Evolutionary conservation across 92 coral and sea anemone genomes (phyloP), one percentile per base, ranked within the genome.

Genomic region (Diadumene lineata): DNA sequence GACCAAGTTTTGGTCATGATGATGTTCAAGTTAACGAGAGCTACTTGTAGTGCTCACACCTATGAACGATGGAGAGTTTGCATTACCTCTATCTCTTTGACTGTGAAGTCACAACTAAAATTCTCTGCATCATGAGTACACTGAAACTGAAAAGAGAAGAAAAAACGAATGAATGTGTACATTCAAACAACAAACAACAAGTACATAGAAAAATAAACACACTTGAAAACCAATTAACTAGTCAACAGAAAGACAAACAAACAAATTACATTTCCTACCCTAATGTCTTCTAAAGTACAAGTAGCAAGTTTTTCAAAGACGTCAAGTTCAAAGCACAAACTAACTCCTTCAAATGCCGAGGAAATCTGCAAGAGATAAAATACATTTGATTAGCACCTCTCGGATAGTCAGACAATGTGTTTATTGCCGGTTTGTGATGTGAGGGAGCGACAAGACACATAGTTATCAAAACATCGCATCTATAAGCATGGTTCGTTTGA

Each of bases 21-120:
- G n/a, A n/a, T n/a, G n/a, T n/a, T n/a, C n/a, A n/a, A n/a, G n/a
- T n/a, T n/a, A n/a, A n/a, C 26, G 22, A 22, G 50, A 24, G 31
- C 0, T 60, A 8, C 51, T 44, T 17, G 51, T 8, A 44, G 9
- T n/a, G n/a, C n/a, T n/a, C n/a, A n/a, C n/a, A n/a, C n/a, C n/a
- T n/a, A n/a, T n/a, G n/a, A n/a, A n/a, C n/a, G 48, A 38, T 4
- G 48, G 48, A 38, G 13, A 38, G 48, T 13, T 38, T 38, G 48
- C 48, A 68, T 66, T 71, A 86, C 91, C 84, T 86, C 91, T n/a
- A 86, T 50, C 32, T 82, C 87, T 60, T 86, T 69, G 8, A 82
- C 74, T 29, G 73, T 73, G 2, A 86, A 43, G 43, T 86, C 91
- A 38, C 80, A 38, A 19, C 79, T 82, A 15, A 73, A 58, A 31